phyloP scores from a whole-genome alignment of 2,113 vertebrate species.

The Nothobranchius furzeri region DNA sequence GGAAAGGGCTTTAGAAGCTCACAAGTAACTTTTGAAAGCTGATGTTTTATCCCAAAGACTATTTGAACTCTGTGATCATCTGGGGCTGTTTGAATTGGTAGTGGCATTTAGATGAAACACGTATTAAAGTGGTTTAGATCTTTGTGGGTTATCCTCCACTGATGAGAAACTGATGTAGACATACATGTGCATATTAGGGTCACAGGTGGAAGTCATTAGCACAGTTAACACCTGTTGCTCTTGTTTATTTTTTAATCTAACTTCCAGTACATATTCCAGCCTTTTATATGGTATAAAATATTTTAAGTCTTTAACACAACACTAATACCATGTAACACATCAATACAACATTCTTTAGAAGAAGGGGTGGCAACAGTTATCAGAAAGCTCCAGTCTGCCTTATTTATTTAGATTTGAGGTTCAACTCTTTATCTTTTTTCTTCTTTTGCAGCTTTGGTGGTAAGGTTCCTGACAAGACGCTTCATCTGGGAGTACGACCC shows the following conservation, averaged over 20 bases:
- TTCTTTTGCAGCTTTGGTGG: slow-evolving; percentile 86
- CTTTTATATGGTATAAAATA: too few relatives aligned
- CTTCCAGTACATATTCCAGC: background rate
- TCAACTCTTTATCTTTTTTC: background rate
- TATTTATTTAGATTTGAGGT: too few relatives aligned
- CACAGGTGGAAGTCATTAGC: background rate
- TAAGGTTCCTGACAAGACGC: slow-evolving; percentile 94
- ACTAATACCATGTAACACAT: too few relatives aligned
- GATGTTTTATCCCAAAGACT: slow-evolving; percentile 14
- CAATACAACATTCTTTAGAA: too few relatives aligned
- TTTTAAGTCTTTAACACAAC: too few relatives aligned
- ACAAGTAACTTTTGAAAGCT: background rate
- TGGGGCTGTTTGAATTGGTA: background rate
- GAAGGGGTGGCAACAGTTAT: too few relatives aligned
- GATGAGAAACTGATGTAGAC: slow-evolving; percentile 14
- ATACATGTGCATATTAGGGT: slow-evolving; percentile 5
- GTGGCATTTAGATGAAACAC: slow-evolving; percentile 52
- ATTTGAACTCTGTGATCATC: slow-evolving; percentile 20
- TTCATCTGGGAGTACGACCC: slow-evolving; percentile 99
- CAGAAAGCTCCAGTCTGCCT: too few relatives aligned
- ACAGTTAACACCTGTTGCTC: background rate
- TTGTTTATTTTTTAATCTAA: background rate
- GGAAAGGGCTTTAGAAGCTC: too few relatives aligned
- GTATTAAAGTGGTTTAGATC: slow-evolving; percentile 2
- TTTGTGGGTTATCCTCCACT: background rate